These are phyloP conservation scores for Leucophenga montana DNA, from an alignment of 2,888 invertebrate species.

Conservation along the genomic window DNA sequence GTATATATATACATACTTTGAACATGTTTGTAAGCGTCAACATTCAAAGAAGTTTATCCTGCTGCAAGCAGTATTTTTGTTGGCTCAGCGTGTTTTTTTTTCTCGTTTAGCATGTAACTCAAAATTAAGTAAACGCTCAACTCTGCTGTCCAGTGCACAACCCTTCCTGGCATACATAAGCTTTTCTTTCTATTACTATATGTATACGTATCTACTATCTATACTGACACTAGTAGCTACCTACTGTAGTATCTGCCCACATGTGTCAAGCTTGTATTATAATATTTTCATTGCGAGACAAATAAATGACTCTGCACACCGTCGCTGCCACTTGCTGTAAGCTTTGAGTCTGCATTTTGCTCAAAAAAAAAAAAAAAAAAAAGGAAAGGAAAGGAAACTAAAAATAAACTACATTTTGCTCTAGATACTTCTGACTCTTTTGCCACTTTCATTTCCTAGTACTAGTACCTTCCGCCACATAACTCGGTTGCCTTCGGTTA, in stretches of 20 bases:
- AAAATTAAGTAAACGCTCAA: too few species aligned
- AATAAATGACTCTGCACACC: neutral
- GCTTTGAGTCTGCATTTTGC: neutral
- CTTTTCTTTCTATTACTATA: too few species aligned
- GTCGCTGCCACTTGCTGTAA: neutral
- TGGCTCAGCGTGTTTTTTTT: too few species aligned
- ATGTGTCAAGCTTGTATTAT: neutral
- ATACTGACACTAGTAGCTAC: too few species aligned
- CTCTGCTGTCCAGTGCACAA: neutral
- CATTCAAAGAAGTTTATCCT: too few species aligned
- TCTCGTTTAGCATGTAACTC: too few species aligned
- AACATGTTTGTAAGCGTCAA: too few species aligned
- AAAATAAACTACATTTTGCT: neutral
- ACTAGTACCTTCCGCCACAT: neutral
- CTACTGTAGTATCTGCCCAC: conserved; percentile 20
- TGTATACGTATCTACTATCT: too few species aligned
- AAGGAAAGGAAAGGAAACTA: too few species aligned
- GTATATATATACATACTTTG: too few species aligned
- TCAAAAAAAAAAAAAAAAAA: too few species aligned
- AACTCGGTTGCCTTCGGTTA: conserved; percentile 5
- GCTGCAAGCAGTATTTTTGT: too few species aligned
- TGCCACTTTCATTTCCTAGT: neutral
- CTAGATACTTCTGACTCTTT: neutral
- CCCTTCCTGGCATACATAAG: neutral
- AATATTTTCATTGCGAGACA: conserved; percentile 16